phyloP scores from a whole-genome alignment of 2,797 vertebrate genomes.

The Sitta carolinensis region DNA sequence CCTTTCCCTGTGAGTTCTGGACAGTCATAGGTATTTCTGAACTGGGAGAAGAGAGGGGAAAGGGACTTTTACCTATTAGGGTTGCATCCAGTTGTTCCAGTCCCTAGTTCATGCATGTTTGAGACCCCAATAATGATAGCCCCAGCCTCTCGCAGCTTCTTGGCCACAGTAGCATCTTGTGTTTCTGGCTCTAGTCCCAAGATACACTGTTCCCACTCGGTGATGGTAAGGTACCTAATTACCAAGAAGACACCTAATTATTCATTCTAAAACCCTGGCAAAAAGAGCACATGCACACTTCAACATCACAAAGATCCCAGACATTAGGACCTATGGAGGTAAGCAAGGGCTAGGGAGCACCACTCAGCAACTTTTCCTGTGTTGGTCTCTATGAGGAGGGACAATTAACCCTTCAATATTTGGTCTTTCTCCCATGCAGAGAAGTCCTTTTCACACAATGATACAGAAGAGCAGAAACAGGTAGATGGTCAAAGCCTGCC shows the following conservation, averaged over 20 bases:
- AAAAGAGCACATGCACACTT: background rate
- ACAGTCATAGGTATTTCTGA: background rate
- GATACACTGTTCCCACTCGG: constrained; percentile 63
- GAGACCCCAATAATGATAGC: constrained; percentile 71
- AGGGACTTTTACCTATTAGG: constrained; percentile 62
- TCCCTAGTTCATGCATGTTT: constrained; percentile 73
- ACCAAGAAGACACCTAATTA: background rate
- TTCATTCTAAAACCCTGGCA: background rate
- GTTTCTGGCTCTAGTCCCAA: constrained; percentile 58
- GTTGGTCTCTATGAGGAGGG: background rate
- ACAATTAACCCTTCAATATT: background rate
- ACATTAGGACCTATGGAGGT: background rate
- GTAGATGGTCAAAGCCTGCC: background rate
- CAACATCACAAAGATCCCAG: background rate
- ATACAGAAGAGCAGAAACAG: background rate
- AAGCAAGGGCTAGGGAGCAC: background rate
- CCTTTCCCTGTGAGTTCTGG: background rate
- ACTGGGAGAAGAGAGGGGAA: background rate
- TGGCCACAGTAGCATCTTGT: constrained; percentile 70
- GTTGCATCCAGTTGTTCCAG: constrained; percentile 69
- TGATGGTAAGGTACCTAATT: constrained; percentile 66
- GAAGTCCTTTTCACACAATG: background rate
- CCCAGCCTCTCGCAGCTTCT: constrained; percentile 66
- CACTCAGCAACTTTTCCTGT: background rate
- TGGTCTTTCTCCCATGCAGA: background rate